A percentile compares a stretch with the other conserved stretches of the same genome.
Evolutionary conservation across 2,888 invertebrate species (phyloP).

Genomic region (Caenorhabditis sulstoni): DNA sequence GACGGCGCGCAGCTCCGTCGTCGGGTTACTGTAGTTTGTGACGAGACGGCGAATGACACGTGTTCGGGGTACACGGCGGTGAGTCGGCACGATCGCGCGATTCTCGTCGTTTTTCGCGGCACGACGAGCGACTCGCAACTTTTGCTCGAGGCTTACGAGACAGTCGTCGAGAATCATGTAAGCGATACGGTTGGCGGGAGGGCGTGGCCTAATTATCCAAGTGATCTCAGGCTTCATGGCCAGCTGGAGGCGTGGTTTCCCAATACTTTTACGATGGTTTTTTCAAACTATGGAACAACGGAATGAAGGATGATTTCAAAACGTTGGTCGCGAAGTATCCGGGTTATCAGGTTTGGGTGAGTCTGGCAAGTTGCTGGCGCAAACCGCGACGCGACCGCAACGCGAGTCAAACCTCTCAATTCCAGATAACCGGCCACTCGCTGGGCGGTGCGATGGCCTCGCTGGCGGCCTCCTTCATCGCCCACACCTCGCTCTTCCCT

Average conservation of each 20-base stretch:
- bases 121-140: slow-evolving; percentile 55
- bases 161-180: slow-evolving; percentile 54
- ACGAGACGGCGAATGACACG: slow-evolving; percentile 5
- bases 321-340: slow-evolving; percentile 41
- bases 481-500: slow-evolving; percentile 20
- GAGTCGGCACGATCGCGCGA: slow-evolving; percentile 49
- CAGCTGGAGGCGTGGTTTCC: slow-evolving; percentile 59
- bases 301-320: slow-evolving; percentile 61
- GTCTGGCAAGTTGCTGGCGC: slow-evolving; percentile 4
- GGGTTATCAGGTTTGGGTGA: slow-evolving; percentile 61
- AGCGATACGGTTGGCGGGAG: slow-evolving; percentile 5
- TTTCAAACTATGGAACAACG: slow-evolving; percentile 58
- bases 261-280: slow-evolving; percentile 63
- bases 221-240: slow-evolving; percentile 45
- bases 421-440: slow-evolving; percentile 57
- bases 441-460: slow-evolving; percentile 70
- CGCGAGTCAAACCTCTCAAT: not conserved
- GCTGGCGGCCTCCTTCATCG: slow-evolving; percentile 59
- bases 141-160: slow-evolving; percentile 54
- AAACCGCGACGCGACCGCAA: not conserved
- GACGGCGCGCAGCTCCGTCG: not conserved
- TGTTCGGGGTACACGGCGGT: slow-evolving; percentile 64
- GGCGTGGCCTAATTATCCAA: too few relatives aligned
- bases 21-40: slow-evolving; percentile 35
- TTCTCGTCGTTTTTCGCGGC: slow-evolving; percentile 64